phyloP scores from a whole-genome alignment of 2,797 vertebrate species.

The Graptemys geographica region DNA sequence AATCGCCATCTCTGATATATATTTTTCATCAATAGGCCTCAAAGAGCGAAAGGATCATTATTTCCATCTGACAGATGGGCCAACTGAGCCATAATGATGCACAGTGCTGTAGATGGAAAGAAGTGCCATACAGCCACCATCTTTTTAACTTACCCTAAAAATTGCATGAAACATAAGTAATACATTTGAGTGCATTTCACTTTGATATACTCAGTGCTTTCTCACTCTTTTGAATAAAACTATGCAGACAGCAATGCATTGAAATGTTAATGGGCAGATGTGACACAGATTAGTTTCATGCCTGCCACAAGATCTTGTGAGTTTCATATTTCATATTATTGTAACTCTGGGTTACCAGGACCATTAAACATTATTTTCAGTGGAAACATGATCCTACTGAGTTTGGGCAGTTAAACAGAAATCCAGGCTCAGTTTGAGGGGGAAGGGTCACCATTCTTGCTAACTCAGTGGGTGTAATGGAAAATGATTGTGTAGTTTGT shows the following conservation, averaged over 20 bases:
- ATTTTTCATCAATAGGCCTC: neutral
- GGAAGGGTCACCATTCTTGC: neutral
- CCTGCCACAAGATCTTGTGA: neutral
- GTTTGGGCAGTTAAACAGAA: neutral
- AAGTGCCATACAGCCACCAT: neutral
- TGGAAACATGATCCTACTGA: neutral
- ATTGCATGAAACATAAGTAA: neutral
- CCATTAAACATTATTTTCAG: neutral
- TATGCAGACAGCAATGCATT: neutral
- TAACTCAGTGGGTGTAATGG: neutral
- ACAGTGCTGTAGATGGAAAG: neutral
- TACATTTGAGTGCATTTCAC: neutral
- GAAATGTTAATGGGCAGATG: neutral
- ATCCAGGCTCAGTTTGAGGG: neutral
- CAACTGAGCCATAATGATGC: neutral
- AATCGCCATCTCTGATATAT: fast-evolving
- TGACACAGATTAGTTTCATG: neutral
- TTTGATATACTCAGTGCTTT: neutral
- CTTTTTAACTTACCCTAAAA: neutral
- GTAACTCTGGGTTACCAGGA: neutral
- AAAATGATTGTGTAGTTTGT: neutral
- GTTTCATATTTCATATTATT: neutral
- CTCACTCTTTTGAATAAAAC: neutral
- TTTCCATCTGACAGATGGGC: neutral
- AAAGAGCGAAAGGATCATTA: neutral